Base-by-base conservation (phyloP, 2,113 vertebrate species). In the Rallus limicola region DNA sequence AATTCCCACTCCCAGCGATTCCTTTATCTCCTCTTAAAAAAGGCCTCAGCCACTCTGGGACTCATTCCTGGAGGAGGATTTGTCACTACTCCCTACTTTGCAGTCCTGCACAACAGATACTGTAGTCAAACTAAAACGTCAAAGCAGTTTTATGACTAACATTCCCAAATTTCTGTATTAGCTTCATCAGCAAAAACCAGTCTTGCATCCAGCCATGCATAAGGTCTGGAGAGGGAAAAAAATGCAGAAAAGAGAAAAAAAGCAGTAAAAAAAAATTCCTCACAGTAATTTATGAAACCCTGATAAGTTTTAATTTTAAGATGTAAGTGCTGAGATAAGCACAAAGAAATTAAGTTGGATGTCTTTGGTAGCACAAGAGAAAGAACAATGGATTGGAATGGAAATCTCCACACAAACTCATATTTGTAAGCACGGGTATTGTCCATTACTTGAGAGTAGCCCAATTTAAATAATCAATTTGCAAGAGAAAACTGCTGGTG, bases 381-480 rank as follows among this genome's bases (percentile, higher is more conserved):
- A 89, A 77, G 92, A 97, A 89, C 91, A 95, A 93, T 56, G 79
- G 60, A 71, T 75, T 97, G 67, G 83, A 95, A 96, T 97, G 94
- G 87, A 95, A 95, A 97, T 93, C 70, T 91, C 64, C 82, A 81
- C 86, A 88, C 83, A 88, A 96, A 93, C 89, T 94, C 83, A 77
- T 94, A 96, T 85, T 94, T 92, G 96, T 91, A 92, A 93, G 93
- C 70, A 9, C 0, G 46, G 58, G 77, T 82, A 89, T 93, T 96
- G 94, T 93, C 94, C 95, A 95, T 97, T 97, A 95, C 87, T 94
- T 91, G 91, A 86, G 78, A 96, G 95, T 86, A 90, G 94, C 94
- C 96, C 83, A 88, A 97, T 96, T 96, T 97, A 95, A 96, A 97
- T 96, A 96, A 97, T 97, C 93, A 97, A 95, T 97, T 96, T 95